Evolutionary conservation across 2,888 invertebrate species (phyloP), one percentile per base, ranked within the genome.

Genomic region (Ennomos erosarius): DNA sequence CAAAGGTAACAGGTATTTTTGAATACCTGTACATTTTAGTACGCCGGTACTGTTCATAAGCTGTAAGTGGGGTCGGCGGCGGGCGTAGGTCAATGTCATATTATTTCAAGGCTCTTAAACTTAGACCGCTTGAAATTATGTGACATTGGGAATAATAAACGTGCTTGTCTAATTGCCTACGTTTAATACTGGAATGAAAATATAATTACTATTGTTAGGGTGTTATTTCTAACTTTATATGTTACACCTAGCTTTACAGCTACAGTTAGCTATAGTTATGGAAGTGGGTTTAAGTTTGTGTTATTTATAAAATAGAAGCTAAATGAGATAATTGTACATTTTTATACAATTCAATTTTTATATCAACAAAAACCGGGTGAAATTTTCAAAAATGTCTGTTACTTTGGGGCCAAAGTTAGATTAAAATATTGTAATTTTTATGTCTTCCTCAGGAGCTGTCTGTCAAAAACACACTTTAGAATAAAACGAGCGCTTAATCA

Each of bases 71-170:
- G 36, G 48, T 39, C 47, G 40, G n/a, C 35, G 35, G 44, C 46
- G 55, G 54, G 52, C 60, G 49, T 56, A 65, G 70, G 71, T 68
- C 70, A n/a, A n/a, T n/a, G n/a, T n/a, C n/a, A n/a, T n/a, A n/a
- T n/a, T n/a, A n/a, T n/a, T n/a, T n/a, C n/a, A 70, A 71, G 70
- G 70, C 51, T 61, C 57, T 54, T 39, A 43, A 46, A 62, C 57
- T 62, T 63, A 61, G 46, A 49, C 51, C 35, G 56, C 46, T 65
- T 46, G 64, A 65, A 64, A 70, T 64, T 64, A 56, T 37, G 58
- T 63, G 68, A 64, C 68, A 64, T 65, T 66, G 62, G 51, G 62
- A 58, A 64, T 63, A 55, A 61, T 67, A 62, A 42, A 59, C 55
- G 43, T 54, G 35, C 49, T 52, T 10, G 43, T 37, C 54, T 56